A percentile compares a stretch with the other conserved stretches of the same genome.
Conservation (phyloP, 1,140 invertebrate genomes). For the Leptinotarsa undecemlineata region DNA sequence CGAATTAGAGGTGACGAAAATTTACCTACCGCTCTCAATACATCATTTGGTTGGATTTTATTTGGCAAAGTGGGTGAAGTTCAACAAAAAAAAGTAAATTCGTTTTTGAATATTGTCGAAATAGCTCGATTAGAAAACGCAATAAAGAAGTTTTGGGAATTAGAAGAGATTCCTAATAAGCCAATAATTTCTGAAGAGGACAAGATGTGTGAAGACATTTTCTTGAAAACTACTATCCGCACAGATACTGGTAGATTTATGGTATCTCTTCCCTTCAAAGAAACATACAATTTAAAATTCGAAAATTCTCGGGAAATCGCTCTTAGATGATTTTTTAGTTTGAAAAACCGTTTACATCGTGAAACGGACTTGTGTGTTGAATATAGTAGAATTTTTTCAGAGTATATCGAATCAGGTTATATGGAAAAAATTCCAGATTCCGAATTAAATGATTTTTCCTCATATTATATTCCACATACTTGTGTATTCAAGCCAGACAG, state of each 20-base stretch:
- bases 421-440: constrained; percentile 32
- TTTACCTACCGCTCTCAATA: constrained; percentile 1
- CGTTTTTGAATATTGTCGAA: constrained; percentile 12
- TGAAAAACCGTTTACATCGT: not conserved
- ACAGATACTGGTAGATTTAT: not conserved
- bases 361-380: not conserved
- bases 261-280: constrained; percentile 10
- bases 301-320: constrained; percentile 5
- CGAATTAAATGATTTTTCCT: constrained; percentile 1
- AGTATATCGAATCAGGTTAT: constrained; percentile 44
- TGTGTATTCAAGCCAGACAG: constrained; percentile 48
- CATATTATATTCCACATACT: constrained; percentile 56
- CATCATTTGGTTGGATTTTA: constrained; percentile 15
- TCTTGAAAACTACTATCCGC: not conserved
- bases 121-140: constrained; percentile 1
- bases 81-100: not conserved
- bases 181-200: not conserved
- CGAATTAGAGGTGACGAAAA: constrained; percentile 11
- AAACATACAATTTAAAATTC: constrained; percentile 7
- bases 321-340: constrained; percentile 7
- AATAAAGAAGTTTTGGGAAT: constrained; percentile 13
- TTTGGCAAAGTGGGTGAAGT: not conserved
- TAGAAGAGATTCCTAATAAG: constrained; percentile 1
- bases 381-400: constrained; percentile 36
- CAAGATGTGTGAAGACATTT: not conserved